Evolutionary conservation across 2,113 vertebrate species (phyloP).

Genomic region (Mobula birostris): DNA sequence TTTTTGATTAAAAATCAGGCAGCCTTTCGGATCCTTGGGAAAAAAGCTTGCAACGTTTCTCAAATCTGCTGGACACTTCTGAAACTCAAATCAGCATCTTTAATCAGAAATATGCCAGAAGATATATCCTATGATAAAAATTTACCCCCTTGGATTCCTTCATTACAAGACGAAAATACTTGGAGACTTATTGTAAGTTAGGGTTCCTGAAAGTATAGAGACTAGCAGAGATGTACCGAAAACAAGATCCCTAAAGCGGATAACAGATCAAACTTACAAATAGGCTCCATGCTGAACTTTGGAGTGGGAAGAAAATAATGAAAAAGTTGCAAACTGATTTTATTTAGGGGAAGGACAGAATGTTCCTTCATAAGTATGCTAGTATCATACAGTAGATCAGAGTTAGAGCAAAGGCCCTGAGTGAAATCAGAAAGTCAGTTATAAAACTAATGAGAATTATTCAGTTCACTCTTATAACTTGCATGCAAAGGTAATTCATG

Average conservation of each 20-base stretch:
- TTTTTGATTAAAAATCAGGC: conserved; percentile 2
- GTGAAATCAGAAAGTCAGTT: background rate
- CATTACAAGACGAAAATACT: background rate
- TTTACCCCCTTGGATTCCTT: background rate
- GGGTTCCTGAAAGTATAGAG: background rate
- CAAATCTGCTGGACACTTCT: conserved; percentile 16
- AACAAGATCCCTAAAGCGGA: background rate
- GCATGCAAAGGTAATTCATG: background rate
- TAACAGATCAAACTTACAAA: background rate
- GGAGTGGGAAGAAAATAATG: background rate
- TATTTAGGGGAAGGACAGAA: background rate
- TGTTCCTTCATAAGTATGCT: background rate
- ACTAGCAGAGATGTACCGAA: background rate
- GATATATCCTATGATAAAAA: background rate
- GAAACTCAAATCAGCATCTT: conserved; percentile 15
- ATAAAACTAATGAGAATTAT: background rate
- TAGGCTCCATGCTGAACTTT: background rate
- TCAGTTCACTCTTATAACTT: background rate
- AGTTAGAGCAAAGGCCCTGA: background rate
- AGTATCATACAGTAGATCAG: background rate
- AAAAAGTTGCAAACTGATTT: background rate
- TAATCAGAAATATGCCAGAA: conserved; percentile 17
- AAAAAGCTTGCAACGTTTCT: background rate
- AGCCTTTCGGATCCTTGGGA: background rate
- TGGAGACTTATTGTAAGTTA: background rate